Evolutionary conservation across 2,113 vertebrate species (phyloP).

Genomic region (Syngnathus typhle): DNA sequence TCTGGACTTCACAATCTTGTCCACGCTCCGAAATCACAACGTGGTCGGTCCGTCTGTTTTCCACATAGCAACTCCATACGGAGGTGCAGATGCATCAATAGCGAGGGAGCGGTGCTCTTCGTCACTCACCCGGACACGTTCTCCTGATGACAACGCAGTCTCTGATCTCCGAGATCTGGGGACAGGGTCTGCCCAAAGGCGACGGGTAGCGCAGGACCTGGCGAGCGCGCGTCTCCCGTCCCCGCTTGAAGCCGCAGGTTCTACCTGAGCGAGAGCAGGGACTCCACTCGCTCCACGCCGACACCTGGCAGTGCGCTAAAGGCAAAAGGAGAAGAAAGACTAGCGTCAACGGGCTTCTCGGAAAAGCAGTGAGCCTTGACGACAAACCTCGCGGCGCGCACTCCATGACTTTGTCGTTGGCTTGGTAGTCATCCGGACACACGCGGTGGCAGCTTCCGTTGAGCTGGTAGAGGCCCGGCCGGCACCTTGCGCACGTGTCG

Average conservation of each 20-base stretch:
- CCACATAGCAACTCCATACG: neutral
- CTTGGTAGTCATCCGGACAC: slow-evolving; percentile 88
- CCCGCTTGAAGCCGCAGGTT: slow-evolving; percentile 88
- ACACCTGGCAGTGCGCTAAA: slow-evolving; percentile 88
- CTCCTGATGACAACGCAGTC: slow-evolving; percentile 86
- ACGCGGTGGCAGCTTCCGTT: slow-evolving; percentile 86
- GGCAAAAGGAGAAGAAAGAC: neutral
- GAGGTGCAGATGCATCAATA: neutral
- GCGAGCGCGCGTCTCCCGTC: slow-evolving; percentile 85
- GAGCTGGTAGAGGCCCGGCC: slow-evolving; percentile 84
- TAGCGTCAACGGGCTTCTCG: too few species aligned
- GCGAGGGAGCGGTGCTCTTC: too few species aligned
- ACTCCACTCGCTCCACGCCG: slow-evolving; percentile 89
- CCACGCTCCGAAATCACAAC: slow-evolving; percentile 41
- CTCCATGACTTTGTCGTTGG: slow-evolving; percentile 88
- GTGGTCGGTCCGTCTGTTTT: neutral
- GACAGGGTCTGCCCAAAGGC: slow-evolving; percentile 79
- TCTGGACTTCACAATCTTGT: slow-evolving; percentile 57
- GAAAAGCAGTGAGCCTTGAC: too few species aligned
- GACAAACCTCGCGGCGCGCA: slow-evolving; percentile 80
- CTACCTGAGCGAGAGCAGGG: slow-evolving; percentile 83
- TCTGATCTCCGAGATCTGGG: slow-evolving; percentile 79
- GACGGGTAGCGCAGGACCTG: slow-evolving; percentile 82
- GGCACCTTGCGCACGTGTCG: slow-evolving; percentile 89
- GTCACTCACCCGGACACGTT: slow-evolving; percentile 82